These are phyloP conservation scores for Eonycteris spelaea DNA, from an alignment of 2,113 vertebrate genomes.

Conservation along the genomic window DNA sequence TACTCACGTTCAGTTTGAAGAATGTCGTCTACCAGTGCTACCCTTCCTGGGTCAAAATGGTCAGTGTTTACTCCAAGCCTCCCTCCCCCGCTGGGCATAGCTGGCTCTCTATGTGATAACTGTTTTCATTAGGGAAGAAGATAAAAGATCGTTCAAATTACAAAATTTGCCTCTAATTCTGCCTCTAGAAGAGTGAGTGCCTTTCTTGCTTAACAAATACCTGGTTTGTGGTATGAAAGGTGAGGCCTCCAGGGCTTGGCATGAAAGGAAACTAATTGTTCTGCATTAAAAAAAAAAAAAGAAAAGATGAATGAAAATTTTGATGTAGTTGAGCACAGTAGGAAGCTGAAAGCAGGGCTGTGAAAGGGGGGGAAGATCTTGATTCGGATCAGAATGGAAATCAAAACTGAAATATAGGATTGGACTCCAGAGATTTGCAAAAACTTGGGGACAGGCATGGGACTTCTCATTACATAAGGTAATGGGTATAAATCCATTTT, in stretches of 20 bases:
- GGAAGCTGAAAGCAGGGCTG: neutral
- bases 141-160: neutral
- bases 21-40: neutral
- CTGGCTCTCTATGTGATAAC: neutral
- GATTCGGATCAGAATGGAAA: neutral
- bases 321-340: neutral
- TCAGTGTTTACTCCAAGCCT: neutral
- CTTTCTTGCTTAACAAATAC: constrained; percentile 41
- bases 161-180: neutral
- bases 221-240: neutral
- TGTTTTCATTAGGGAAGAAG: neutral
- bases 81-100: neutral
- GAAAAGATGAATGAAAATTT: neutral
- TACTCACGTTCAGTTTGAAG: neutral
- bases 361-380: neutral
- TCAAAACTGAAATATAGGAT: neutral
- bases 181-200: neutral
- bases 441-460: neutral
- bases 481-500: neutral
- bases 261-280: constrained; percentile 14
- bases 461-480: neutral
- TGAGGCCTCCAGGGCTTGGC: neutral
- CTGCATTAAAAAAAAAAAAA: neutral
- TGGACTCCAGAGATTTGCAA: neutral
- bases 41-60: neutral